These are phyloP conservation scores for Fukomys damarensis DNA, from an alignment of 2,113 vertebrate genomes.

Conservation along the genomic window DNA sequence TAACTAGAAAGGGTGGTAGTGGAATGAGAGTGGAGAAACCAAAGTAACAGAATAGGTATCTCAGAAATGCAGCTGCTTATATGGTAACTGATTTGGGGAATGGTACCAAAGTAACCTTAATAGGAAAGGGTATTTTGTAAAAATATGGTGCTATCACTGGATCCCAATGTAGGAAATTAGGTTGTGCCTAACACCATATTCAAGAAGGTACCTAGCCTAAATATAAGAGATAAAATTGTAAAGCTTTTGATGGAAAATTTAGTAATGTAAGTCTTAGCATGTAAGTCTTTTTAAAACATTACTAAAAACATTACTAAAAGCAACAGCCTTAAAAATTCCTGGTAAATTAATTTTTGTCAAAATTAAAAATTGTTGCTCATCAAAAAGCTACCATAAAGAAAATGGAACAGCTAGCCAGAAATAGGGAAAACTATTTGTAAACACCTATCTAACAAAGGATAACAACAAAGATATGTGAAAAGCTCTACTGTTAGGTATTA, in stretches of 20 bases:
- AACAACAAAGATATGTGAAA: not conserved
- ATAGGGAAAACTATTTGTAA: not conserved
- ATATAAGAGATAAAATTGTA: not conserved
- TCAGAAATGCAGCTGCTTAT: not conserved
- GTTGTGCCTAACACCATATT: not conserved
- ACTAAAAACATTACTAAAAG: not conserved
- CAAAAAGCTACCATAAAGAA: conserved; percentile 9
- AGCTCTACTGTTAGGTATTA: not conserved
- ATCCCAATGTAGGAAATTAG: not conserved
- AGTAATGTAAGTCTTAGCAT: not conserved
- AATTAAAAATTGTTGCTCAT: not conserved
- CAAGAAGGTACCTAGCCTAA: not conserved
- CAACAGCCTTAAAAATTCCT: not conserved
- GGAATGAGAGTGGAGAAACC: not conserved
- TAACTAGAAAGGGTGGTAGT: not conserved
- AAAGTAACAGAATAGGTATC: not conserved
- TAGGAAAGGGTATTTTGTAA: not conserved
- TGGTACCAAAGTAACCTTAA: not conserved
- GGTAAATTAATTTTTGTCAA: not conserved
- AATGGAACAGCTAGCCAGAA: not conserved
- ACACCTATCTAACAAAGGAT: not conserved
- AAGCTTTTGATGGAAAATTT: not conserved
- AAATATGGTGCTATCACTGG: not conserved
- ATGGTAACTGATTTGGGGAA: not conserved
- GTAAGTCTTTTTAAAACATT: not conserved